Base-by-base conservation (phyloP, 2,113 vertebrate species). In the Casuarius casuarius region DNA sequence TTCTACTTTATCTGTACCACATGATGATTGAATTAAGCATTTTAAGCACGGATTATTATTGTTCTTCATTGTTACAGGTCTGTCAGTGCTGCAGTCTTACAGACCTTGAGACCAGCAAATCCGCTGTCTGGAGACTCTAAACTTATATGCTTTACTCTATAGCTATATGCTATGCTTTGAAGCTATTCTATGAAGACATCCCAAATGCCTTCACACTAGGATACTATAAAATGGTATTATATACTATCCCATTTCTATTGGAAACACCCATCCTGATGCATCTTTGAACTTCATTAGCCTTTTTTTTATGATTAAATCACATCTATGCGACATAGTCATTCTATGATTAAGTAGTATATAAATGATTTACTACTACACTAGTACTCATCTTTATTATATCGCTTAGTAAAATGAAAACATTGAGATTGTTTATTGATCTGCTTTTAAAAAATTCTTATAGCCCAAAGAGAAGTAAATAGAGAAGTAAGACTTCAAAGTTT, bases 331-430 rank as follows among this genome's bases (percentile, higher is more conserved):
- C 40, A 46, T 25, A 62, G 83, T 71, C 92, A 75, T 12, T 62
- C 68, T 71, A 84, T 63, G 91, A 94, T 95, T 92, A 96, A 92
- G 68, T 77, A 91, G 68, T 71, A 51, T 84, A 94, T 92, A 91
- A 95, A 96, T 94, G 86, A 94, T 95, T 90, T 90, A 96, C 72
- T 78, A 93, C 86, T 92, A 81, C 28, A 89, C 72, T 63, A 84
- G 73, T 84, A 89, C 56, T 90, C 86, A 84, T 91, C 49, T 87
- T 77, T 92, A 93, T 89, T 94, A 90, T 89, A 84, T 90, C 84
- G 65, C 88, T 96, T 90, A 97, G 65, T 81, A 96, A 95, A 96
- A 96, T 94, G 85, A 95, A 96, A 96, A 96, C 61, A 92, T 26
- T 84, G 88, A 94, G 86, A 96, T 81, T 91, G 92, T 92, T 90